Evolutionary conservation across 2,888 invertebrate species (phyloP).

Genomic region (Lycaena phlaeas): DNA sequence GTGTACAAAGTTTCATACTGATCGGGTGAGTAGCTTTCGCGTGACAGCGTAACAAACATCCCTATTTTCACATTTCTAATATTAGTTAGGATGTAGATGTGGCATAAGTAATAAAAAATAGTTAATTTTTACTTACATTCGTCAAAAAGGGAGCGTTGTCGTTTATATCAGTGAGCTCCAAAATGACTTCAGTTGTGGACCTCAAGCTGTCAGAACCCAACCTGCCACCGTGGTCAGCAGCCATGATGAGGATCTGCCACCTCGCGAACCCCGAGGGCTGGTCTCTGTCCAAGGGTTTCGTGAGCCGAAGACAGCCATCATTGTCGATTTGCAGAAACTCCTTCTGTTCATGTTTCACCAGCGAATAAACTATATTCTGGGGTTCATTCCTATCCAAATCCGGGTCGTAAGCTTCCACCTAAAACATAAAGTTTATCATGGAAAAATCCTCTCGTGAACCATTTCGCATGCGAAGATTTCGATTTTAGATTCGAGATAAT

Average conservation of each 20-base stretch:
- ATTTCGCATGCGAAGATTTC: background rate
- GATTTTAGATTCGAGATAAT: constrained; percentile 6
- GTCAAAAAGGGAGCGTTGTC: constrained; percentile 94
- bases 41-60: no score
- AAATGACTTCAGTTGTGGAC: constrained; percentile 78
- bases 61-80: no score
- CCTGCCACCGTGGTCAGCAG: constrained; percentile 81
- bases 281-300: constrained; percentile 90
- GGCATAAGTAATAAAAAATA: no score
- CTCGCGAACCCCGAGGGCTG: constrained; percentile 87
- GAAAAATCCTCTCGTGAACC: no score
- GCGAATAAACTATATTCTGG: constrained; percentile 84
- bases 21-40: no score
- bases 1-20: no score
- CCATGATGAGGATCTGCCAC: constrained; percentile 83
- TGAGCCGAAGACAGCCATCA: constrained; percentile 81
- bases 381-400: constrained; percentile 84
- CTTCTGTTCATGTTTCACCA: constrained; percentile 81
- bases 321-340: constrained; percentile 81
- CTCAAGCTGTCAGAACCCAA: constrained; percentile 74
- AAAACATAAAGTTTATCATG: constrained; percentile 8
- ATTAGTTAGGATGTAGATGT: no score
- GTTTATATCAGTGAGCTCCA: constrained; percentile 86
- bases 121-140: constrained; percentile 78
- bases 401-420: constrained; percentile 86